Base-by-base conservation (phyloP, 1,140 invertebrate species). In the Nomia melanderi region DNA sequence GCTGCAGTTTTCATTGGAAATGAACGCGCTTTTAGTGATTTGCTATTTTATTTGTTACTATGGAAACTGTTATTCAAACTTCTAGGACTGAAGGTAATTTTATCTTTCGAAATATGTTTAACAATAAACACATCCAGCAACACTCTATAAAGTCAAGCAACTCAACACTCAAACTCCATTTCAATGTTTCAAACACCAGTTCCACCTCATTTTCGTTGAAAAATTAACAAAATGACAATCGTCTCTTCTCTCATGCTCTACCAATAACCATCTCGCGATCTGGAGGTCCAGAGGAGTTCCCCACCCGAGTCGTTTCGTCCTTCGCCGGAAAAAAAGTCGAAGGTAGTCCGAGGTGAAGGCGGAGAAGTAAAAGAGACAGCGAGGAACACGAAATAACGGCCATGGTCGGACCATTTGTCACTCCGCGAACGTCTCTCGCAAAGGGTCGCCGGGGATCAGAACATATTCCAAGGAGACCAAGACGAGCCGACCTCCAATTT, bases 401-500 rank as follows among this genome's bases (percentile, higher is more conserved):
- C 56, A 53, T 66, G 84, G 73, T 72, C 62, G 67, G 71, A 81
- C 85, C 79, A 86, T 86, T 86, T 86, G 83, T 86, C 84, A 86
- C 82, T 84, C 79, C 50, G 78, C 81, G 77, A 87, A 74, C 80
- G 80, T 87, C 72, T 84, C 75, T 80, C 54, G 81, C 69, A 56
- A 77, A 80, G 81, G 78, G 81, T 80, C 81, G 77, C 75, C 77
- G 63, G 78, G 69, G 67, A 86, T 86, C 81, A 71, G 62, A 84
- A 86, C 81, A 77, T 86, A 86, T 86, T 74, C 77, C 81, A 71
- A 54, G 78, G 81, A 86, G 77, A 83, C 82, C 72, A 65, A 79
- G 73, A 77, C 56, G 77, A 77, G 67, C 47, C 85, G 77, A 73
- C 64, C 81, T 87, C 83, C 86, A 87, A 87, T 87, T 87, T 85